Evolutionary conservation across 1,140 invertebrate genomes (phyloP), one percentile per base, ranked within the genome.

Genomic region (Drosophila willistoni): DNA sequence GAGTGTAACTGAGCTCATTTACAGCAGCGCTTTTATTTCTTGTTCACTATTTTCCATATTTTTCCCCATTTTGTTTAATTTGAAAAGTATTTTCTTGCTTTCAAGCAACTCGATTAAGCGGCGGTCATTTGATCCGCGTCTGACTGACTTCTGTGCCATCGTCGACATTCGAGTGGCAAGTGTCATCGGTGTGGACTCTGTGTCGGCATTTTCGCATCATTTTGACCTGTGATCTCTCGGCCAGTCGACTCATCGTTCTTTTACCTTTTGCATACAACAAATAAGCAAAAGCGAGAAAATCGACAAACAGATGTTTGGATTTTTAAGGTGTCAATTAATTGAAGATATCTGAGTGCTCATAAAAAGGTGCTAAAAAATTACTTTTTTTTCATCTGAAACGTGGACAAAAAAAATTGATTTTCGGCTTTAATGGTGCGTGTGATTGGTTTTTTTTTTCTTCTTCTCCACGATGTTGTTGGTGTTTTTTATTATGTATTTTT

Each of bases 61-160:
- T 57, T 57, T 57, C 22, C 76, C 79, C 77, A 68, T 87, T 86
- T 87, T 86, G 83, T 87, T 86, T 87, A 83, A 83, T 86, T 83
- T 73, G 76, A 82, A 47, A 47, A 77, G 61, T 67, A 69, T 83
- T 79, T 86, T 87, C 79, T 86, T 86, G 66, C 63, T 65, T 65
- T 75, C 64, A 60, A 51, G 44, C 44, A 4, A 51, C 44, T 33
- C 44, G 29, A 33, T 33, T 41, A 74, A 62, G 75, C 83, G 79
- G 68, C 77, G 56, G 76, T 87, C 84, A 80, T 80, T 87, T 86
- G 87, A 87, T 87, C 83, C 79, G 71, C 68, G 77, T 22, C 44
- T 72, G 72, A 17, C 68, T 60, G 82, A 78, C 78, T 79, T 68
- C 54, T 36, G 34, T 73, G 54, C 64, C 77, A 59, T 54, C 64